A percentile compares a stretch with the other conserved stretches of the same genome.
Evolutionary conservation across 2,888 invertebrate genomes (phyloP).

Genomic region (Hedychridium roseum): DNA sequence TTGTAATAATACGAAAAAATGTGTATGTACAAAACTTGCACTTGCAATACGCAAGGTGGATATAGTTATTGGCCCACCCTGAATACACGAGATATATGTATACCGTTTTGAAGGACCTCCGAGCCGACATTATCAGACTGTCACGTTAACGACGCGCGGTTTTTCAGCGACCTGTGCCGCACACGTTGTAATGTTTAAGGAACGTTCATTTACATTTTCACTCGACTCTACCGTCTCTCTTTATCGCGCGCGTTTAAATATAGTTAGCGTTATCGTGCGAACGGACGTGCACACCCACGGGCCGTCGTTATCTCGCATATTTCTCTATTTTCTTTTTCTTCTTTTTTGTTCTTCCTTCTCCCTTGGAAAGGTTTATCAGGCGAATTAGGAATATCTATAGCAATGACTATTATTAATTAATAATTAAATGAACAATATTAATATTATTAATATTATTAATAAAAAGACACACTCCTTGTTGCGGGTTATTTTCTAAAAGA

Average conservation of each 20-base stretch:
- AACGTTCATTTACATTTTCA: too few relatives aligned
- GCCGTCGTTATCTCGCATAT: slow-evolving; percentile 12
- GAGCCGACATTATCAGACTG: too few relatives aligned
- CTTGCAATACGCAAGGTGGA: too few relatives aligned
- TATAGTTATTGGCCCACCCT: too few relatives aligned
- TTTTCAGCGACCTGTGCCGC: too few relatives aligned
- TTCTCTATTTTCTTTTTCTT: slow-evolving; percentile 26
- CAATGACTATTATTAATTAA: slow-evolving; percentile 33
- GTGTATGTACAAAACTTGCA: too few relatives aligned
- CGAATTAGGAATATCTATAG: slow-evolving; percentile 31
- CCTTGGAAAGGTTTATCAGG: slow-evolving; percentile 34
- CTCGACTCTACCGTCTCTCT: too few relatives aligned
- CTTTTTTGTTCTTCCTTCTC: slow-evolving; percentile 29
- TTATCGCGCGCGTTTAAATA: slow-evolving; percentile 4
- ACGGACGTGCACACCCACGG: slow-evolving; percentile 11
- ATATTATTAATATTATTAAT: slow-evolving; percentile 46
- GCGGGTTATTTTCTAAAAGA: slow-evolving; percentile 48
- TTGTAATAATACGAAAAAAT: too few relatives aligned
- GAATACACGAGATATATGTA: too few relatives aligned
- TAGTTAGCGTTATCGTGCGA: slow-evolving; percentile 12
- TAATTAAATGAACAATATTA: slow-evolving; percentile 37
- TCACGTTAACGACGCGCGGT: too few relatives aligned
- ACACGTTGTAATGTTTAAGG: too few relatives aligned
- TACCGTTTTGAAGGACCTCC: too few relatives aligned
- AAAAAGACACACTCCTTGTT: slow-evolving; percentile 49